Evolutionary conservation across 2,888 invertebrate species (phyloP), one percentile per base, ranked within the genome.

Genomic region (Antheraea assamensis): DNA sequence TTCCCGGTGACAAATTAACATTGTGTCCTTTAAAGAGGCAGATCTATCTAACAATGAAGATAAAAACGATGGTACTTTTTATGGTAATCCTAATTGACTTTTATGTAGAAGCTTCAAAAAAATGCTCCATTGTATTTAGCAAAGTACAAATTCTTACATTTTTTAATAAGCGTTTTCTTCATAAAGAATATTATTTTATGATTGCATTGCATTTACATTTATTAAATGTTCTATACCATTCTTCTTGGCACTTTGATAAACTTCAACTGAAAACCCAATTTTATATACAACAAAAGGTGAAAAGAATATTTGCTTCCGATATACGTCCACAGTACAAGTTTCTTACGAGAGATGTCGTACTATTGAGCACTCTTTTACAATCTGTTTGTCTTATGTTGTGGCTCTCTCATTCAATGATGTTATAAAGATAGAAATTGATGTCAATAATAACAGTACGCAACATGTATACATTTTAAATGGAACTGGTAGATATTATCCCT

Each of bases 1-100:
- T 87, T 83, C 83, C 80, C 85, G 87, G 87, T 93, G 93, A 94
- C 93, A 94, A 94, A 93, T 94, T 91, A 92, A 92, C 92, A 89
- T 92, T 92, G 88, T 92, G 87, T 88, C 88, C 83, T 85, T 83
- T 86, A 86, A 85, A 90, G 86, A 85, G 82, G 79, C 77, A 78
- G 79, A 81, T 83, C 86, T 87, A 86, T 82, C 82, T 77, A 78
- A 92, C 88, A 90, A 89, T 83, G 75, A 81, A 79, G 74, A 87
- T 88, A 89, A 90, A 86, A 90, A 88, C 76, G 85, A 87, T 87
- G 86, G 83, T 84, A 83, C 84, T 87, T 87, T 90, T 87, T 88
- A 85, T 74, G 78, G 73, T 80, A 80, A 82, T 77, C 81, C 80
- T 80, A 82, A 83, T 86, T 87, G 85, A 86, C 84, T 85, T 85